Evolutionary conservation across 2,888 invertebrate species (phyloP), one percentile per base, ranked within the genome.

Genomic region (Brachynemurus nebulosus): DNA sequence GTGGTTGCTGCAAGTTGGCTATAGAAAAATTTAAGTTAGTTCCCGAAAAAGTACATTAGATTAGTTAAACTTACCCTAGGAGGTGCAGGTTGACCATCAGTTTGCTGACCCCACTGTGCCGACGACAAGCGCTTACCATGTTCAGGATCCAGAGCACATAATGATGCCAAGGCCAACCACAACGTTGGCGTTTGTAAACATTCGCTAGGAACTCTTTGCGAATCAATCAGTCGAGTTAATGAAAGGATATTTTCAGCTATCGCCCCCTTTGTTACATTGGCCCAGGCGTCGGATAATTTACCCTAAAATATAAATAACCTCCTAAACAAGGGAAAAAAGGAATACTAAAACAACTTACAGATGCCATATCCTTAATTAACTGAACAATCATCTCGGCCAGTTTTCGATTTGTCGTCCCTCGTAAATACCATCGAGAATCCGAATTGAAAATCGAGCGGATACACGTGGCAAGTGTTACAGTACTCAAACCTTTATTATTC

Each of bases 1-100:
- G 63, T 98, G 97, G 65, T 98, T 98, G 41, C 78, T 80, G 66
- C 97, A 98, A 50, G 84, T 79, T 6, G 90, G 86, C 58, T 91
- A 72, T 33, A 41, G 44, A 45, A 33, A 42, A 23, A 5, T 35
- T 16, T 36, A 5, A 12, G n/a, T 17, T 16, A 36, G 17, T 6
- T 36, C 17, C 27, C 9, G 27, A 25, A 16, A 12, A 17, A 36
- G 17, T 36, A 12, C 8, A 36, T 19, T 30, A 4, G 14, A 16
- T 9, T 17, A 14, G 7, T 27, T n/a, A n/a, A 27, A 36, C 51
- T 52, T 48, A 61, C 59, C 47, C 60, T 54, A 6, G 59, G 59
- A 12, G 58, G 56, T 6, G 55, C 54, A 16, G 58, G 56, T 25
- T 55, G 55, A 1, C 55, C 56, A 45, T 59, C 57, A 20, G 52